These are phyloP conservation scores for Drosophila virilis DNA, from an alignment of 1,140 invertebrate species.

Conservation along the genomic window DNA sequence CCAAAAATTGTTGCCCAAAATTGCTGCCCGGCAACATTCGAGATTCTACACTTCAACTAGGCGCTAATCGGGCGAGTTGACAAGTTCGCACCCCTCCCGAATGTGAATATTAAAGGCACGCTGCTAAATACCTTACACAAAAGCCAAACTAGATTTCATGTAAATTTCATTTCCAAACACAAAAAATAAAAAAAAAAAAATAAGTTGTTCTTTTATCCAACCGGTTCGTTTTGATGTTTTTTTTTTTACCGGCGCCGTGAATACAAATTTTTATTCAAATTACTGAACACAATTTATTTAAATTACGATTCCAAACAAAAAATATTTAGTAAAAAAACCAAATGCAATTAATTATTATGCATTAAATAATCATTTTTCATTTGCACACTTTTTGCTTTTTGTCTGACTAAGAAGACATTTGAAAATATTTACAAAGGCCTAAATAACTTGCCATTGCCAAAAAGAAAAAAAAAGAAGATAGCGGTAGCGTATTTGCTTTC, in stretches of 20 bases:
- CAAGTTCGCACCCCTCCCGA: slow-evolving; percentile 40
- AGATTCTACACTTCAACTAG: slow-evolving; percentile 17
- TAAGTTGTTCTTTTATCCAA: slow-evolving; percentile 22
- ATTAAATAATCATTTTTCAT: slow-evolving; percentile 40
- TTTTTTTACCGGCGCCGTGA: slow-evolving; percentile 46
- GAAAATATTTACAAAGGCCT: slow-evolving; percentile 23
- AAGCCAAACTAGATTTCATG: slow-evolving; percentile 63
- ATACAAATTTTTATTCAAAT: slow-evolving; percentile 19
- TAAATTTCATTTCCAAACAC: slow-evolving; percentile 40
- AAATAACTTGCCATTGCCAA: slow-evolving; percentile 37
- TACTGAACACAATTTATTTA: slow-evolving; percentile 29
- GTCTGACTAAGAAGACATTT: slow-evolving; percentile 46
- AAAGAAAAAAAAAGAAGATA: slow-evolving; percentile 46
- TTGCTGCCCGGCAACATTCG: slow-evolving; percentile 17
- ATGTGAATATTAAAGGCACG: not conserved
- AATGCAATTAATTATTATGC: slow-evolving; percentile 60
- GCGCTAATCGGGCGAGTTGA: slow-evolving; percentile 48
- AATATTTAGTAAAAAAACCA: slow-evolving; percentile 9
- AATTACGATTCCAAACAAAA: slow-evolving; percentile 29
- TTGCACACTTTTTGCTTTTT: slow-evolving; percentile 19
- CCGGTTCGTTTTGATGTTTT: slow-evolving; percentile 55
- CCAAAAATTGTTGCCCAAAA: not conserved
- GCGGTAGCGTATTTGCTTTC: slow-evolving; percentile 58
- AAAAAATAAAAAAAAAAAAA: not conserved
- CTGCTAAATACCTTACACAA: slow-evolving; percentile 62